Evolutionary conservation across 2,113 vertebrate species (phyloP).

Genomic region (Catharus fuscescens): DNA sequence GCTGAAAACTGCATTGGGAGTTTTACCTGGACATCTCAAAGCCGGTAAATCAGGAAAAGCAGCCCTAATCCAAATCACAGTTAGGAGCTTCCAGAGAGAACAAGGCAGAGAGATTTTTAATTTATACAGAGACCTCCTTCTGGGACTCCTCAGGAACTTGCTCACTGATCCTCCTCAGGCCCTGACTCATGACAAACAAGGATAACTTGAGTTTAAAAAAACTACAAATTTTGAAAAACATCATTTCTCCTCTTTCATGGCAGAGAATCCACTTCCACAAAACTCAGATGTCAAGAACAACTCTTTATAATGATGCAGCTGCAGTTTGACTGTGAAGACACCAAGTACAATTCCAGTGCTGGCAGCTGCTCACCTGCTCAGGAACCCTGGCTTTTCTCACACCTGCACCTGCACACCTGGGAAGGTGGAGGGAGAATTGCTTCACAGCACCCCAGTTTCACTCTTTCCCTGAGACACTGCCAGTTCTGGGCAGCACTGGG

Average conservation of each 20-base stretch:
- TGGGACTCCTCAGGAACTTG: not conserved
- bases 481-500: not conserved
- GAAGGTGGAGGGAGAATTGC: not conserved
- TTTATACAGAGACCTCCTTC: not conserved
- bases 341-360: not conserved
- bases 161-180: not conserved
- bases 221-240: not conserved
- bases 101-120: not conserved
- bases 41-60: not conserved
- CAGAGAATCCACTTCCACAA: not conserved
- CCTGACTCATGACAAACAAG: rapidly evolving
- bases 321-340: not conserved
- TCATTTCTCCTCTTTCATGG: not conserved
- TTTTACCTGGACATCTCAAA: not conserved
- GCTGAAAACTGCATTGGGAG: not conserved
- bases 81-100: not conserved
- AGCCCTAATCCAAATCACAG: not conserved
- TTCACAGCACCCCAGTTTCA: not conserved
- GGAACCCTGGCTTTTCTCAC: not conserved
- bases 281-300: not conserved
- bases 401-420: not conserved
- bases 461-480: not conserved
- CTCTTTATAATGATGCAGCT: not conserved
- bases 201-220: not conserved
- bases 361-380: not conserved